These are phyloP conservation scores for Denticeps clupeoides DNA, from an alignment of 2,797 vertebrate species.

Conservation along the genomic window DNA sequence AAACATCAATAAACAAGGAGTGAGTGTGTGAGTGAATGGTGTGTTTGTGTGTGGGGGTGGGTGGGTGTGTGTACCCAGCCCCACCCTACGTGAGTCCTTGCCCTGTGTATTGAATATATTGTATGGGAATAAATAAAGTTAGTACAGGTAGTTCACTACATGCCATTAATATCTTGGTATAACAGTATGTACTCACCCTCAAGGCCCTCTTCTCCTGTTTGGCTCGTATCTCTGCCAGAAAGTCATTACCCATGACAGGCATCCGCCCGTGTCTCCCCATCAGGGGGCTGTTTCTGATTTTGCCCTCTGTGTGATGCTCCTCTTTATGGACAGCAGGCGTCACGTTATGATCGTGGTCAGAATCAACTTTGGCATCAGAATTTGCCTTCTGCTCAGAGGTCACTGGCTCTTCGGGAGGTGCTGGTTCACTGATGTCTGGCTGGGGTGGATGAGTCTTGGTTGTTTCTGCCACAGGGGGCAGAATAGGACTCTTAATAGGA, in stretches of 20 bases:
- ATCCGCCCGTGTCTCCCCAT: conserved; percentile 65
- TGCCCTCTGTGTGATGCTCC: conserved; percentile 18
- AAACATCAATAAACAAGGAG: no score
- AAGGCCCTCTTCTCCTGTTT: conserved; percentile 78
- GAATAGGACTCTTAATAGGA: conserved; percentile 27
- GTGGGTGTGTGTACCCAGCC: neutral
- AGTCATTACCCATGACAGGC: conserved; percentile 78
- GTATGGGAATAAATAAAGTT: no score
- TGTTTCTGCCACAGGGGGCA: conserved; percentile 39
- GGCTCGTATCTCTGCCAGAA: conserved; percentile 91
- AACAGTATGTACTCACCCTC: no score
- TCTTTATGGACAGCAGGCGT: no score
- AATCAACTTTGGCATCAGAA: conserved; percentile 17
- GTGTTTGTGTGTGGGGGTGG: neutral
- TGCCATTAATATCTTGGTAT: no score
- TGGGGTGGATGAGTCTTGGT: conserved; percentile 25
- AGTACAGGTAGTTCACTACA: no score
- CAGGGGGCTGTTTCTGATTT: conserved; percentile 55
- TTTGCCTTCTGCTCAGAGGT: conserved; percentile 21
- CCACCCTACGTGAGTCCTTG: no score
- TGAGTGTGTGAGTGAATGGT: neutral
- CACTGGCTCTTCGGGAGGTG: conserved; percentile 47
- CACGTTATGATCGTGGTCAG: no score
- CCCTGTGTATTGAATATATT: no score
- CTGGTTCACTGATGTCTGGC: conserved; percentile 9